Base-by-base conservation (phyloP, 2,888 invertebrate genomes). In the Alentia gelatinosa region DNA sequence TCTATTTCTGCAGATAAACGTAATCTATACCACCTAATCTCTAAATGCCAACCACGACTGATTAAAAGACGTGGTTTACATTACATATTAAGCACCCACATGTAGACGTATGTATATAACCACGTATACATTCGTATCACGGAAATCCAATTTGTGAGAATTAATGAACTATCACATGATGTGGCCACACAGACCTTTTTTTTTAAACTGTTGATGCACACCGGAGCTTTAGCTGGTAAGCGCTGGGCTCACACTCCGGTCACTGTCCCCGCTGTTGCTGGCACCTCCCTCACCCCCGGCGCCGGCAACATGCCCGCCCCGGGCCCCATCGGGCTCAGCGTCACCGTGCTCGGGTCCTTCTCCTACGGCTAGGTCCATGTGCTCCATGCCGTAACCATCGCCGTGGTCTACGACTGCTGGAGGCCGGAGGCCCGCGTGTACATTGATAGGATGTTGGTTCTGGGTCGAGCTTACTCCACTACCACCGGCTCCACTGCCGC, bases 311-410 rank as follows among this genome's bases (percentile, higher is more conserved):
- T 19, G n/a, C 12, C 83, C 83, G 19, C 47, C 42, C 50, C 23
- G 47, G 3, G 1, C 47, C 47, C 26, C 86, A 0, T 3, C 42
- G 30, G 30, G 47, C 39, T 35, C 75, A 75, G 33, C 33, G 37
- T 9, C 50, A 1, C 15, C 39, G 9, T 1, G 63, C 7, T 9
- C 35, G 9, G 30, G 56, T 23, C 68, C 50, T 0, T 68, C 89
- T 23, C 91, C 91, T n/a, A 90, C 91, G 3, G 90, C 91, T 4
- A 90, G 89, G 30, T 91, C 91, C 30, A 91, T 86, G 35, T 91
- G 79, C 74, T 90, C 92, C 30, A 92, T 90, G 40, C 92, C 92
- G 40, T 92, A 92, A 7, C 92, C 92, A 40, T 92, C 92, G 3
- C 90, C 89, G 63, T 91, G 91, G 50, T 91, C 91, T 30, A 83